Base-by-base conservation (phyloP, 2,113 vertebrate species). In the Eudorcas thomsonii region DNA sequence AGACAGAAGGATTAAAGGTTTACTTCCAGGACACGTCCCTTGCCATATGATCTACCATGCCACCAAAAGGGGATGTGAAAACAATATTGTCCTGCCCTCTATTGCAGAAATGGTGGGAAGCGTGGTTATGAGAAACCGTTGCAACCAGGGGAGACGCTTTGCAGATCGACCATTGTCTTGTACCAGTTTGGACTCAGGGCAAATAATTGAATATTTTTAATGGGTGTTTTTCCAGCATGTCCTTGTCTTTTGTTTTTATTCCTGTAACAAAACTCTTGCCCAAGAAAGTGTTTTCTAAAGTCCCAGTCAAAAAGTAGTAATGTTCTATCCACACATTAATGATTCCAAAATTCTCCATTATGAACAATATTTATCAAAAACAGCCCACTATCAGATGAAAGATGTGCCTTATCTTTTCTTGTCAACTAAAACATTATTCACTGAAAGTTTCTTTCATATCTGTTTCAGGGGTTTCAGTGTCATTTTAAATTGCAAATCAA, bases 401-500 rank as follows among this genome's bases (percentile, higher is more conserved):
- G 99, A 99, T 99, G 99, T 99, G 99, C 99, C 99, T 99, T 99
- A 99, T 99, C 99, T 99, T 99, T 99, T 99, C 99, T 99, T 99
- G 99, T 99, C 99, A 99, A 99, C 98, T 98, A 98, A 99, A 99
- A 99, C 99, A 99, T 99, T 99, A 99, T 98, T 99, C 99, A 99
- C 99, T 97, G 99, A 99, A 99, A 99, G 99, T 99, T 99, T 99
- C 99, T 99, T 99, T 99, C 99, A 99, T 99, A 99, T 99, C 99
- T 99, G 99, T 99, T 99, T 99, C 99, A 97, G 99, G 99, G 98
- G 98, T 98, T 99, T 99, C 98, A 99, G 99, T 99, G 99, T 99
- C 99, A 99, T 99, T 99, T 99, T 99, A 99, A 99, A 99, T 99
- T 99, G 99, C 99, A 99, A 99, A 99, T 99, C 99, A 99, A 99